Evolutionary conservation across 2,888 invertebrate species (phyloP).

Genomic region (Drosophila pseudotalamancana): DNA sequence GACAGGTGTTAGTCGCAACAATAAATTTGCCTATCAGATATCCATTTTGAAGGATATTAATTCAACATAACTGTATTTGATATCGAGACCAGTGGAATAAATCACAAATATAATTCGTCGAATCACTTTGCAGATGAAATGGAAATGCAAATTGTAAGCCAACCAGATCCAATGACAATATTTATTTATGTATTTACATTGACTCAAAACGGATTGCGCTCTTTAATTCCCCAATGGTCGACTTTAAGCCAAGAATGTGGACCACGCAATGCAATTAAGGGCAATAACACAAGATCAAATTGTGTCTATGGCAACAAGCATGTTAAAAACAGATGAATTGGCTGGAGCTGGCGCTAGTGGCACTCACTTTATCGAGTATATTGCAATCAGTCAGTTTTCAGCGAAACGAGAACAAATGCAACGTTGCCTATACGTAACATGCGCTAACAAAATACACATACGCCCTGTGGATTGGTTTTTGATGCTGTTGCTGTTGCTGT

Average conservation of each 20-base stretch:
- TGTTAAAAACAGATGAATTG: no score
- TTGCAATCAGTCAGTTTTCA: constrained; percentile 26
- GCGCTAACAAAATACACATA: constrained; percentile 2
- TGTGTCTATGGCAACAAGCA: constrained; percentile 28
- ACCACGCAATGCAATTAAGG: constrained; percentile 4
- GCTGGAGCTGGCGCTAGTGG: background rate
- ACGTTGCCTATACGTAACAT: constrained; percentile 47
- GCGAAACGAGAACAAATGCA: constrained; percentile 13
- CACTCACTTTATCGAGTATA: constrained; percentile 13
- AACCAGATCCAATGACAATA: no score
- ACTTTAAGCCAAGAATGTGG: background rate
- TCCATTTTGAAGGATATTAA: no score
- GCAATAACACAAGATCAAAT: constrained; percentile 30
- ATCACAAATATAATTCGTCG: no score
- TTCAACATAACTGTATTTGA: no score
- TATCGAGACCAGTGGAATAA: no score
- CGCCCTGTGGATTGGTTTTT: background rate
- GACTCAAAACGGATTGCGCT: background rate
- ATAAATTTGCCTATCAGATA: no score
- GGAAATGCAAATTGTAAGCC: no score
- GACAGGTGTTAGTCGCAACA: no score
- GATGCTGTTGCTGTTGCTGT: constrained; percentile 7
- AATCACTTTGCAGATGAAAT: background rate
- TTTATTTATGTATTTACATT: no score
- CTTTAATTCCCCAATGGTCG: background rate